A percentile compares a stretch with the other conserved stretches of the same genome.
These are phyloP conservation scores for Hypocryptadius cinnamomeus DNA, from an alignment of 2,113 vertebrate species.

Conservation along the genomic window DNA sequence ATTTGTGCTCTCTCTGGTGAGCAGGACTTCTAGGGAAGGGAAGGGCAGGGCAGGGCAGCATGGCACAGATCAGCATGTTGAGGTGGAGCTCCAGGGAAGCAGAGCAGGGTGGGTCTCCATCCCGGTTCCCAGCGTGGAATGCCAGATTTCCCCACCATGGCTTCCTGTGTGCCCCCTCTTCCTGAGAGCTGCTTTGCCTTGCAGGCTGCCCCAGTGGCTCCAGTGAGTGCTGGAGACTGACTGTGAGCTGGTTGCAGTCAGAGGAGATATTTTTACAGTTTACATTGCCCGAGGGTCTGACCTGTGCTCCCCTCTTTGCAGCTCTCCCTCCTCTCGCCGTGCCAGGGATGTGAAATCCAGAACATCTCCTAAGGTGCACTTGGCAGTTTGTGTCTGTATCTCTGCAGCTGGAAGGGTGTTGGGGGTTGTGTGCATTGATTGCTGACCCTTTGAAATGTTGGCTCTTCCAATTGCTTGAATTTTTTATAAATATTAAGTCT, in stretches of 20 bases:
- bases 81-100: not conserved
- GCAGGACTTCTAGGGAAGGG: not conserved
- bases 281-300: not conserved
- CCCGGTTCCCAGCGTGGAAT: accelerated
- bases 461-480: not conserved
- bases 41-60: not conserved
- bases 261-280: not conserved
- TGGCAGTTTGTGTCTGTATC: not conserved
- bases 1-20: not conserved
- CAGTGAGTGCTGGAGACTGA: not conserved
- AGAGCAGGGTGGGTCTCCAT: accelerated
- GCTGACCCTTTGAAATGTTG: not conserved
- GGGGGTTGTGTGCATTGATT: not conserved
- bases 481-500: not conserved
- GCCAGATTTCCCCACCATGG: accelerated
- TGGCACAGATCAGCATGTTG: not conserved
- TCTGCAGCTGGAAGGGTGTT: not conserved
- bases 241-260: not conserved
- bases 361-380: accelerated
- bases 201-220: not conserved
- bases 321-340: accelerated
- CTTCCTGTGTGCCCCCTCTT: not conserved
- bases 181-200: not conserved
- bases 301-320: not conserved
- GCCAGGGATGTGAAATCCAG: not conserved